Evolutionary conservation across 2,888 invertebrate species (phyloP).

Genomic region (Proisotoma minuta): DNA sequence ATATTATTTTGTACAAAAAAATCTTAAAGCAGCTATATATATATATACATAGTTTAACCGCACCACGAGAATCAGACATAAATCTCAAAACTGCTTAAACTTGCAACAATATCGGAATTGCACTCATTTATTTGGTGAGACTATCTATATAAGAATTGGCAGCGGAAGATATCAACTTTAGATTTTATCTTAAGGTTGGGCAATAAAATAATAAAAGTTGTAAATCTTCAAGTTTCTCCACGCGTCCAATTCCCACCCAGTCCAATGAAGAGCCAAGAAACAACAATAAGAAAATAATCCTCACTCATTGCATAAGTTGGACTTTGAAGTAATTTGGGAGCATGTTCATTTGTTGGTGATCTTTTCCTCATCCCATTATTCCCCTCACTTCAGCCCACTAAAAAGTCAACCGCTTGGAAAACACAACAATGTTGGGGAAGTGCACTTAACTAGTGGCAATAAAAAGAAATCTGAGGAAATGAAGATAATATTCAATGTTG

Average conservation of each 20-base stretch:
- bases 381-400: slow-evolving; percentile 6
- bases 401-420: slow-evolving; percentile 10
- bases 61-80: no score
- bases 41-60: no score
- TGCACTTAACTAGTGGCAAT: background rate
- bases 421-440: background rate
- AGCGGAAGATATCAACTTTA: background rate
- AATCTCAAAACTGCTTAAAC: no score
- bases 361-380: slow-evolving; percentile 7
- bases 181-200: background rate
- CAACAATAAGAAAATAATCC: background rate
- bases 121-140: no score
- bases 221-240: background rate
- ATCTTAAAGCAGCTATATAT: no score
- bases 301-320: background rate
- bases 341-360: slow-evolving; percentile 1
- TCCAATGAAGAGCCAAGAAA: background rate
- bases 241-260: background rate
- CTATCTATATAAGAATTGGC: no score
- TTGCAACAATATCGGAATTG: no score
- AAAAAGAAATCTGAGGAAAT: slow-evolving; percentile 5
- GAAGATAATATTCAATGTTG: slow-evolving; percentile 13
- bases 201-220: background rate
- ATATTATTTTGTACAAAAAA: no score
- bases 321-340: background rate